Evolutionary conservation across 92 coral and sea anemone genomes (phyloP), one percentile per base, ranked within the genome.

Genomic region (Palythoa heliodiscus): DNA sequence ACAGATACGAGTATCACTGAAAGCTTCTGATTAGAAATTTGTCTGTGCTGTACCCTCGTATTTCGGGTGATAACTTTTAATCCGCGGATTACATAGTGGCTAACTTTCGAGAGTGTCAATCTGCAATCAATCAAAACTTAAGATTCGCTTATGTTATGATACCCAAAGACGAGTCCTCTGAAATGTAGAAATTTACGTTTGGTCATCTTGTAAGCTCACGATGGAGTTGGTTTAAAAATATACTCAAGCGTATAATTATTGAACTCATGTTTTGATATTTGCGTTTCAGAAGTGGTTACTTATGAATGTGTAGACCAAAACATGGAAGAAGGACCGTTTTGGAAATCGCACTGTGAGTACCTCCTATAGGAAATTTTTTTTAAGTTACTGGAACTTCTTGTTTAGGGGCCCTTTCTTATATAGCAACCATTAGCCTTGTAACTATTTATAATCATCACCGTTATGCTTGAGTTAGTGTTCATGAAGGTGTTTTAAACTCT

Each of bases 301-400:
- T 48, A 43, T 66, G 84, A 64, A 80, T 64, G 84, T 80, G 74
- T 80, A 55, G 73, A 80, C 6, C 58, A 63, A 0, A 66, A 22
- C 25, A 20, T 55, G 39, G 90, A 87, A 11, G 88, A 87, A 63
- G 90, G 86, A 40, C 98, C 95, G 52, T 85, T 92, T 43, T 94
- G 98, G 98, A 94, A 94, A 40, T 94, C 98, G 3, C 93, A 94
- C 73, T 76, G 98, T 94, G 84, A 94, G 98, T 92, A 80, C 43
- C 14, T 15, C 57, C 11, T 43, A 37, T 11, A 1, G 10, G 50
- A 43, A 58, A 3, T 15, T 20, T 58, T 57, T 69, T 29, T 2
- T 8, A 69, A 69, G 10, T 14, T 5, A 64, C 14, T 23, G 7
- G 25, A 19, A 64, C 11, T 64, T 64, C 19, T n/a, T 10, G 25